These are phyloP conservation scores for Umimayanthus kanabou DNA, from an alignment of 92 coral and sea anemone genomes.

Conservation along the genomic window DNA sequence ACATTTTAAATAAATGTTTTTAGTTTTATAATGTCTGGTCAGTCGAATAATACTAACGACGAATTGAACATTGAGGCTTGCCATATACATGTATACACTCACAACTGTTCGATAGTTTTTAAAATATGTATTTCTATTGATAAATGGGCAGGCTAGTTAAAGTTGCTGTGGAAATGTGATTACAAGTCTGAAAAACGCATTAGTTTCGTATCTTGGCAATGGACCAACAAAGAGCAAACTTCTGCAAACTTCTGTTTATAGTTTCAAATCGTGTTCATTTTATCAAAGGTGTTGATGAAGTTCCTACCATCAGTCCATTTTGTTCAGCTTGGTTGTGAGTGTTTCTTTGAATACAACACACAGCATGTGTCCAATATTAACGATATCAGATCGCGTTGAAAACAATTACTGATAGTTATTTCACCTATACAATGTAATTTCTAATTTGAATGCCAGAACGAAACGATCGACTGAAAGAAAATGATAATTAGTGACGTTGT, in stretches of 20 bases:
- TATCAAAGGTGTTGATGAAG: not conserved
- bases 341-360: not conserved
- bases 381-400: not conserved
- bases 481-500: slow-evolving; percentile 32
- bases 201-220: no score
- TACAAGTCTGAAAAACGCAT: no score
- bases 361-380: not conserved
- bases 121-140: no score
- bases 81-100: no score
- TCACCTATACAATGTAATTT: not conserved
- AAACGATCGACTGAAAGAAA: not conserved
- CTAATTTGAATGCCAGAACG: slow-evolving; percentile 8
- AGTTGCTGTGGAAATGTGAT: no score
- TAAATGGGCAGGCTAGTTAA: no score
- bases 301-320: slow-evolving; percentile 1
- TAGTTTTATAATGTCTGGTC: no score
- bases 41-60: no score
- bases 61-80: no score
- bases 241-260: not conserved
- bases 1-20: no score
- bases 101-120: no score
- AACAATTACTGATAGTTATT: not conserved
- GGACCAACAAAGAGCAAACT: not conserved
- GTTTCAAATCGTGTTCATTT: not conserved
- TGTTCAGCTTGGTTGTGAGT: not conserved